A percentile compares a stretch with the other conserved stretches of the same genome.
phyloP scores from a whole-genome alignment of 2,888 invertebrate genomes.

The Eudemis profundana region DNA sequence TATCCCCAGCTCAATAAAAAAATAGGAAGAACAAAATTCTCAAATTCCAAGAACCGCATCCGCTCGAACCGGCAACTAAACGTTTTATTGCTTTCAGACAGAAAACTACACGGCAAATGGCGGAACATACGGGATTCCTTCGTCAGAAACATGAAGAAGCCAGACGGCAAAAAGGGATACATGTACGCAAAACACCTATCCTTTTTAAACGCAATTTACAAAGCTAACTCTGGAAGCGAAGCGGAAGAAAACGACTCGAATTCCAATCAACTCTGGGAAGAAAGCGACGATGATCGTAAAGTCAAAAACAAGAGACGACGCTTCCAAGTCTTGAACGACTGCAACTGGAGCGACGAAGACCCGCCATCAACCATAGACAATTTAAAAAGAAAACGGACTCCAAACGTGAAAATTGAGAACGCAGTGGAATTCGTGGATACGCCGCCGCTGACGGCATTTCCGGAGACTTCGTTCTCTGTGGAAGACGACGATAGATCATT shows the following conservation, averaged over 20 bases:
- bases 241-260: constrained; percentile 55
- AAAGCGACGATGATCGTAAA: constrained; percentile 57
- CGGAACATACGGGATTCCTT: constrained; percentile 76
- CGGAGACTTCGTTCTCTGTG: constrained; percentile 57
- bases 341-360: constrained; percentile 58
- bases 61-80: constrained; percentile 16
- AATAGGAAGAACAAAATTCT: constrained; percentile 9
- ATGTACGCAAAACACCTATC: constrained; percentile 68
- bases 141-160: constrained; percentile 64
- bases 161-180: constrained; percentile 61
- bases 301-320: constrained; percentile 49
- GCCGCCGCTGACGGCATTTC: constrained; percentile 50
- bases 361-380: constrained; percentile 55
- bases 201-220: constrained; percentile 65
- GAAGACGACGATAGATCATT: constrained; percentile 74
- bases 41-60: constrained; percentile 26
- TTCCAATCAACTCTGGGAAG: constrained; percentile 52
- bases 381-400: constrained; percentile 57
- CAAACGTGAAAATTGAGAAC: constrained; percentile 47
- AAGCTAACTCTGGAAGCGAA: constrained; percentile 55
- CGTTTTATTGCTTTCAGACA: constrained; percentile 60
- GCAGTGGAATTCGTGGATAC: constrained; percentile 66
- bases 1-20: neutral
- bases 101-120: constrained; percentile 73
- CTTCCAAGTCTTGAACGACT: constrained; percentile 48